These are phyloP conservation scores for Brachyrhaphis roseni DNA, from an alignment of 2,797 vertebrate species.

Conservation along the genomic window DNA sequence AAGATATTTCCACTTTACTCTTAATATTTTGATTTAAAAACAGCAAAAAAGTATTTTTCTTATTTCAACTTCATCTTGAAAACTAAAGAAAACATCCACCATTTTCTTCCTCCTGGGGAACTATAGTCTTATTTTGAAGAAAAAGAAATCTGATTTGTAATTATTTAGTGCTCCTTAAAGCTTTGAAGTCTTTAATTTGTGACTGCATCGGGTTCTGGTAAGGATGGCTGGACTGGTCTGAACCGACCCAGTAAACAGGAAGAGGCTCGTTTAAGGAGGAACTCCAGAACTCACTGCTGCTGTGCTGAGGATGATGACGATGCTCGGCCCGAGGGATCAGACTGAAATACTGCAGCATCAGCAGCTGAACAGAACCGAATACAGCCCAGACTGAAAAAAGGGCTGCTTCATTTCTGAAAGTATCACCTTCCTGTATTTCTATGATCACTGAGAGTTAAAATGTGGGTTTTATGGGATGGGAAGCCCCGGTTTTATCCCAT, in stretches of 20 bases:
- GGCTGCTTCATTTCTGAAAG: not conserved
- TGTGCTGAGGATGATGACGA: not conserved
- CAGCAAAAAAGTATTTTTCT: not conserved
- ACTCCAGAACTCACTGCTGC: not conserved
- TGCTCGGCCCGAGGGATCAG: not conserved
- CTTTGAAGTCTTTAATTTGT: not conserved
- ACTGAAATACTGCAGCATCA: not conserved
- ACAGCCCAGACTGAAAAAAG: not conserved
- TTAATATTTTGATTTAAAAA: not conserved
- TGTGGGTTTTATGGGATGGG: not conserved
- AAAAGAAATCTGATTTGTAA: not conserved
- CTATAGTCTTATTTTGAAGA: not conserved
- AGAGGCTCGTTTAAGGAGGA: constrained; percentile 40
- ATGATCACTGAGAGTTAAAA: not conserved
- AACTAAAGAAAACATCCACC: not conserved
- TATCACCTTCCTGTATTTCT: not conserved
- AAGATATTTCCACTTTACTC: not conserved
- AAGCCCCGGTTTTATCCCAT: not conserved
- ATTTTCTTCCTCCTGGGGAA: not conserved
- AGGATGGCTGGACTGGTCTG: not conserved
- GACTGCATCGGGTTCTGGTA: not conserved
- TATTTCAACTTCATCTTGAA: not conserved
- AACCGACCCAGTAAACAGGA: constrained; percentile 40
- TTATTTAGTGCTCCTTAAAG: not conserved
- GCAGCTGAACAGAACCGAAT: not conserved